These are phyloP conservation scores for Sphaeridia pumilis DNA, from an alignment of 2,888 invertebrate genomes.

Conservation along the genomic window DNA sequence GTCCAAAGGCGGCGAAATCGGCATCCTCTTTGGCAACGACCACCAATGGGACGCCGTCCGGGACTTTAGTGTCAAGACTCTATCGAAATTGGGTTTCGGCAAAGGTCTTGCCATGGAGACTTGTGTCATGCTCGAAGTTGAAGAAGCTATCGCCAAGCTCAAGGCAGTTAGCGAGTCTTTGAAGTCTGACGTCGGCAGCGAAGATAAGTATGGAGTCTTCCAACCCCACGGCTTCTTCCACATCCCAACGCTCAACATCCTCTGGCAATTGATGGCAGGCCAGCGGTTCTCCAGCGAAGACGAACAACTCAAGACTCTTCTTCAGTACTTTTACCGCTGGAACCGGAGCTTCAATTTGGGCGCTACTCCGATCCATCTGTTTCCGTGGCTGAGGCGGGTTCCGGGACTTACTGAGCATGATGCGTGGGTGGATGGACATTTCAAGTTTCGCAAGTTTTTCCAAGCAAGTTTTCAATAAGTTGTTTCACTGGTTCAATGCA, in stretches of 20 bases:
- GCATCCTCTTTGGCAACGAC: slow-evolving; percentile 12
- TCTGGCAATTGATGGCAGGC: slow-evolving; percentile 13
- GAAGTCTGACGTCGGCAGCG: not conserved
- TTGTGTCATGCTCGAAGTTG: slow-evolving; percentile 2
- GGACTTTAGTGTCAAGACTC: slow-evolving; percentile 2
- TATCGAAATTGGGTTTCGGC: slow-evolving; percentile 10
- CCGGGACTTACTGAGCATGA: slow-evolving; percentile 9
- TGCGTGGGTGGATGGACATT: slow-evolving; percentile 10
- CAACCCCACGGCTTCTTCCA: slow-evolving; percentile 13
- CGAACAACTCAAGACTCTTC: not conserved
- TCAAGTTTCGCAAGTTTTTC: slow-evolving; percentile 7
- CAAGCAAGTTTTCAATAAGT: not conserved
- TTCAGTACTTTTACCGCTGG: slow-evolving; percentile 10
- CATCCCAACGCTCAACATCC: slow-evolving; percentile 11
- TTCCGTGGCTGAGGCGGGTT: slow-evolving; percentile 8
- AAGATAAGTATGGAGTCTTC: not conserved
- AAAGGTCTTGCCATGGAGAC: slow-evolving; percentile 5
- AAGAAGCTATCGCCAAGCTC: not conserved
- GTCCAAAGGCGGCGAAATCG: slow-evolving; percentile 7
- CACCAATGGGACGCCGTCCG: slow-evolving; percentile 1
- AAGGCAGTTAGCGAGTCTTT: not conserved
- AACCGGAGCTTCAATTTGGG: slow-evolving; percentile 10
- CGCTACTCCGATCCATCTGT: slow-evolving; percentile 4
- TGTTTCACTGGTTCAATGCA: too few species aligned
- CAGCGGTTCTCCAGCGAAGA: slow-evolving; percentile 5